Conservation (phyloP, 2,888 invertebrate genomes). For the Penaeus monodon region DNA sequence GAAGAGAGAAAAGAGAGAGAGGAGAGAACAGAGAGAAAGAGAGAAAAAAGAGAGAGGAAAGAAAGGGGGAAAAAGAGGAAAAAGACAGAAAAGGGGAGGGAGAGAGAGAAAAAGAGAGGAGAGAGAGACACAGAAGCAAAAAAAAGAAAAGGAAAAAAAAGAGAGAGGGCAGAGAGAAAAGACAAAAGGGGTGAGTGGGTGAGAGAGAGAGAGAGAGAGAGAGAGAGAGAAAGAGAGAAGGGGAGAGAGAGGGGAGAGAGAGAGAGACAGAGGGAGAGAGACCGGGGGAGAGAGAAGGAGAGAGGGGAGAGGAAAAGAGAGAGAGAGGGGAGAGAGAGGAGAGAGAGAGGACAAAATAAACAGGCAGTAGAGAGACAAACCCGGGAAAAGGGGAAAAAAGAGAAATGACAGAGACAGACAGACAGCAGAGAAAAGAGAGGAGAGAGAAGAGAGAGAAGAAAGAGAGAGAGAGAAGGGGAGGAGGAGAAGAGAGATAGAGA, state of each 20-base stretch:
- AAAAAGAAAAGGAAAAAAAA: no score
- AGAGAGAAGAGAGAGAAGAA: no score
- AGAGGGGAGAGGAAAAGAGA: neutral
- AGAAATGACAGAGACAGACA: no score
- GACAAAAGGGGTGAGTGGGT: no score
- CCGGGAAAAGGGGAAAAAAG: no score
- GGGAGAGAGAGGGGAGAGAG: neutral
- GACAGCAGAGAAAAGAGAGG: no score
- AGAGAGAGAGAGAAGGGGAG: no score
- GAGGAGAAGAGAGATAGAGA: no score
- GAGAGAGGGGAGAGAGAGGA: neutral
- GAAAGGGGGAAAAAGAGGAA: neutral
- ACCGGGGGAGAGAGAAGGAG: neutral
- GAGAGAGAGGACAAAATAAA: neutral
- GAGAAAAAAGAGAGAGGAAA: neutral
- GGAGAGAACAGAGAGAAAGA: neutral
- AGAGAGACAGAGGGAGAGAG: neutral
- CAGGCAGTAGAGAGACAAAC: no score
- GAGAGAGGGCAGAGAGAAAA: no score
- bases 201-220: neutral
- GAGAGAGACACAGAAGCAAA: no score
- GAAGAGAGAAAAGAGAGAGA: neutral
- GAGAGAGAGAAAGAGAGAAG: neutral
- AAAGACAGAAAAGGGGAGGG: neutral
- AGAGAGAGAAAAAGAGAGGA: neutral